Conservation (phyloP, 2,113 vertebrate species). For the Semnornis frantzii region DNA sequence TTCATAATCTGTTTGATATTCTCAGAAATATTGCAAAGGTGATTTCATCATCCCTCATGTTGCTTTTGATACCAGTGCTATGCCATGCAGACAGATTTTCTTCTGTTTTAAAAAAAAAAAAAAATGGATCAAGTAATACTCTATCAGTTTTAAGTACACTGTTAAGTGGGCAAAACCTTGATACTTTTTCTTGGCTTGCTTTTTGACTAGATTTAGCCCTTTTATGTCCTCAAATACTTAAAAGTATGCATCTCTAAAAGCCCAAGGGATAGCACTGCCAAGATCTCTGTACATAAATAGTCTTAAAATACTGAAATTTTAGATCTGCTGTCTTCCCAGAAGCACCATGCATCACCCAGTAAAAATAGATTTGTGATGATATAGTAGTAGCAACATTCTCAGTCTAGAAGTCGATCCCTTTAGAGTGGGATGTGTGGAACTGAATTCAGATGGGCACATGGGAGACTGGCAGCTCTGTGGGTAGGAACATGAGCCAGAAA, state of each 20-base stretch:
- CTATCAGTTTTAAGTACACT: not conserved
- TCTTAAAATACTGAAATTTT: slow-evolving; percentile 25
- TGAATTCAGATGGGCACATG: slow-evolving; percentile 17
- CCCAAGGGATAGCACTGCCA: not conserved
- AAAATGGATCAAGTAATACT: not conserved
- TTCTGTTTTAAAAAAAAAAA: not conserved
- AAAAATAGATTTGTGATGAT: slow-evolving; percentile 52
- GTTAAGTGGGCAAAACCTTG: not conserved
- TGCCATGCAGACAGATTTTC: not conserved
- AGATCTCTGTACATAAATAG: not conserved
- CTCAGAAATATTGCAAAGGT: not conserved
- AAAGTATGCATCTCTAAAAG: not conserved
- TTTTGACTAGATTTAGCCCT: not conserved
- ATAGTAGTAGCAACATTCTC: slow-evolving; percentile 22
- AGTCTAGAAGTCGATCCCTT: slow-evolving; percentile 19
- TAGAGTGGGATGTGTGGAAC: slow-evolving; percentile 27
- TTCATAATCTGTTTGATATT: not conserved
- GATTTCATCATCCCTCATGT: not conserved
- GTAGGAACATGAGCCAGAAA: not conserved
- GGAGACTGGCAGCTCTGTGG: slow-evolving; percentile 15
- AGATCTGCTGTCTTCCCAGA: slow-evolving; percentile 14
- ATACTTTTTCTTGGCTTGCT: not conserved
- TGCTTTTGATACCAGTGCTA: not conserved
- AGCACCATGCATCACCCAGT: not conserved
- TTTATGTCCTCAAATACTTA: not conserved